Evolutionary conservation across 2,113 vertebrate species (phyloP).

Genomic region (Myotis davidii): DNA sequence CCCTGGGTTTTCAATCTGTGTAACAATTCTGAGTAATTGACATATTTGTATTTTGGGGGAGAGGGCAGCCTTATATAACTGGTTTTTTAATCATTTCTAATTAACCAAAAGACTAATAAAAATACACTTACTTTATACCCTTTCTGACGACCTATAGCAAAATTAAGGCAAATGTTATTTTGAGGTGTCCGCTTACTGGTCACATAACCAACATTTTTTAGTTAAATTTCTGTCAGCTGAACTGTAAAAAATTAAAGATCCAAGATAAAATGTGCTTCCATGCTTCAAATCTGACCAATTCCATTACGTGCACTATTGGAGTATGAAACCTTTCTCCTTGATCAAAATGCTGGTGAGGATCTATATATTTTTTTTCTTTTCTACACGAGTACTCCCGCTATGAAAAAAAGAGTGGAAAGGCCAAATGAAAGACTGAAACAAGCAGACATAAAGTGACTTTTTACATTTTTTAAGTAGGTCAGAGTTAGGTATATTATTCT

Average conservation of each 20-base stretch:
- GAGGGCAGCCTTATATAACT: neutral
- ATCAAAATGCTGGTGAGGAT: slow-evolving; percentile 81
- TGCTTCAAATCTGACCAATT: slow-evolving; percentile 86
- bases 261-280: slow-evolving; percentile 84
- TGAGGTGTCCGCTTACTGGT: slow-evolving; percentile 72
- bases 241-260: slow-evolving; percentile 88
- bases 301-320: slow-evolving; percentile 89
- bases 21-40: slow-evolving; percentile 30
- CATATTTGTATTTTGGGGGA: neutral
- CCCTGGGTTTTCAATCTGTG: neutral
- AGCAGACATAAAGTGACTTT: slow-evolving; percentile 73
- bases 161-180: slow-evolving; percentile 67
- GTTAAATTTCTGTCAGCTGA: slow-evolving; percentile 84
- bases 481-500: slow-evolving; percentile 78
- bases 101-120: slow-evolving; percentile 67
- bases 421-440: slow-evolving; percentile 72
- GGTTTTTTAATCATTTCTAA: slow-evolving; percentile 48
- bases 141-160: slow-evolving; percentile 57
- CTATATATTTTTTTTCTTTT: slow-evolving; percentile 60
- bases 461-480: slow-evolving; percentile 78
- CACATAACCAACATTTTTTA: slow-evolving; percentile 82
- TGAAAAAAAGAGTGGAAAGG: slow-evolving; percentile 66
- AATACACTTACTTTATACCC: neutral
- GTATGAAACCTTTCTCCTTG: slow-evolving; percentile 86
- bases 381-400: neutral